Evolutionary conservation across 2,888 invertebrate genomes (phyloP).

Genomic region (Tipula vernalis): DNA sequence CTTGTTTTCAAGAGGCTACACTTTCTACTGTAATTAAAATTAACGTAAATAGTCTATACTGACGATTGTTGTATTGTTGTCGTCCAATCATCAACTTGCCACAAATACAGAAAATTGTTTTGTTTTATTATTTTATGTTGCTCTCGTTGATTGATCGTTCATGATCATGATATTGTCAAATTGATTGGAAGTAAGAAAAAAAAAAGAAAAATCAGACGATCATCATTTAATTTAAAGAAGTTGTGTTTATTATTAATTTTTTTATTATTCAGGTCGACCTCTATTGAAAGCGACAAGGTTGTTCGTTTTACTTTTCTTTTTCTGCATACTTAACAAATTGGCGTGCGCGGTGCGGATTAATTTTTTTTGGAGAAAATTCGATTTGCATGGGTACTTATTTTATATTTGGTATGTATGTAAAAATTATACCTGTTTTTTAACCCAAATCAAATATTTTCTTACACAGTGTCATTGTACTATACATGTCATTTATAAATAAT

Average conservation of each 20-base stretch:
- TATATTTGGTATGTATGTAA: too few relatives aligned
- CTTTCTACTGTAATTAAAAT: not conserved
- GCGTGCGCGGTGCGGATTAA: not conserved
- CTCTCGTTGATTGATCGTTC: not conserved
- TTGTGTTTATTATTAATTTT: not conserved
- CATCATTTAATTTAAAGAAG: not conserved
- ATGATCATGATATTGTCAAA: not conserved
- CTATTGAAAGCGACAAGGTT: constrained; percentile 4
- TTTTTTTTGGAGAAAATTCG: not conserved
- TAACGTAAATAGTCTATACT: not conserved
- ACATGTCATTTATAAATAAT: not conserved
- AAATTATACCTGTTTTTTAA: not conserved
- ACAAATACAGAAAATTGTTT: not conserved
- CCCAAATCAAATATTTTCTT: not conserved
- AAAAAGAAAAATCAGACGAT: not conserved
- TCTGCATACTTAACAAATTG: not conserved
- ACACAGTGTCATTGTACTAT: not conserved
- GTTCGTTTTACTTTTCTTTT: not conserved
- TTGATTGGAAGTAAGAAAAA: not conserved
- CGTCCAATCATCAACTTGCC: not conserved
- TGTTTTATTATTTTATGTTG: not conserved
- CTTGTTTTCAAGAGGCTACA: not conserved
- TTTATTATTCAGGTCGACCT: not conserved
- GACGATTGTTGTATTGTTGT: not conserved
- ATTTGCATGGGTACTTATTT: not conserved